Evolutionary conservation across 2,888 invertebrate genomes (phyloP).

Genomic region (Rotaria magnacalcarata): DNA sequence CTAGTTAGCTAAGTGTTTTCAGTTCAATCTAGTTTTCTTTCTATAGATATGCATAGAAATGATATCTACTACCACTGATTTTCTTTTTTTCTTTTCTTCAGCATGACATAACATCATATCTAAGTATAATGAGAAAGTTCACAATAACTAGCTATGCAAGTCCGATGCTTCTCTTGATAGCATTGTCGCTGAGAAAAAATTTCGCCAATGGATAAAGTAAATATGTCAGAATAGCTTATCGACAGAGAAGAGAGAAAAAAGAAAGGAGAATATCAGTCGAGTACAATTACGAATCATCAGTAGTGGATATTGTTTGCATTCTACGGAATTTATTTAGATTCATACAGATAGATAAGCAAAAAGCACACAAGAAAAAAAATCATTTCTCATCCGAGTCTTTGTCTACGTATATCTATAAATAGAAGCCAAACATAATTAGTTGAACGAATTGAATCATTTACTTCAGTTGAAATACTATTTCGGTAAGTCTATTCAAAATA

Average conservation of each 20-base stretch:
- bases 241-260: background rate
- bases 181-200: background rate
- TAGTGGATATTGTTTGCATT: slow-evolving; percentile 3
- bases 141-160: background rate
- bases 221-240: background rate
- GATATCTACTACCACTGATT: background rate
- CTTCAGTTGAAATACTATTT: no score
- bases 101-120: background rate
- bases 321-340: background rate
- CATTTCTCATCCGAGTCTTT: background rate
- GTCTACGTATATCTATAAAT: background rate
- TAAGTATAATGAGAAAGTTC: background rate
- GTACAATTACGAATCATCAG: background rate
- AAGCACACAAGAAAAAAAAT: background rate
- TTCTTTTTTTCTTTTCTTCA: background rate
- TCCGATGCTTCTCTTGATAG: background rate
- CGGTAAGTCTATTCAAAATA: no score
- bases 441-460: background rate
- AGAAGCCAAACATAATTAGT: background rate
- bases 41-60: background rate
- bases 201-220: background rate
- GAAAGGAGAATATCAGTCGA: background rate
- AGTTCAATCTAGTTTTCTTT: no score
- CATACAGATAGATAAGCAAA: background rate
- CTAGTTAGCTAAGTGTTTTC: no score